Evolutionary conservation across 2,888 invertebrate species (phyloP).

Genomic region (Agelastica alni): DNA sequence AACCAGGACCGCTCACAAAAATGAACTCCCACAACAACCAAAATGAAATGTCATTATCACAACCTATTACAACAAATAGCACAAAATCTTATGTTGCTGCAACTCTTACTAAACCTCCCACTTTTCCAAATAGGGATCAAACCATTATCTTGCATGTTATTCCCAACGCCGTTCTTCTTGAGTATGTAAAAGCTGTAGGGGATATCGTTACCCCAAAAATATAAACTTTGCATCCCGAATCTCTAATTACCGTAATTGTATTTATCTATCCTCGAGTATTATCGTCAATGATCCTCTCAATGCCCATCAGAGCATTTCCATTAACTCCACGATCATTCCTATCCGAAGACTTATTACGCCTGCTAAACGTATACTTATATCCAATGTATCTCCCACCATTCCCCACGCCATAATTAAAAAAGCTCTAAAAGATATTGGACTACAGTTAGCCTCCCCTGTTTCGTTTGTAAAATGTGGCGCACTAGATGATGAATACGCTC

Average conservation of each 20-base stretch:
- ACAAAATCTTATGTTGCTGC: background rate
- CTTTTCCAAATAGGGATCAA: background rate
- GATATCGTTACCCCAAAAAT: background rate
- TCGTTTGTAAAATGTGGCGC: background rate
- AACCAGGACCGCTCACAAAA: background rate
- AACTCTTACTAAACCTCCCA: background rate
- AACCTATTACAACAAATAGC: too few species aligned
- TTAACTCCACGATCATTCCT: too few species aligned
- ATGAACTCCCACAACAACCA: too few species aligned
- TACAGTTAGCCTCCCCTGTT: slow-evolving; percentile 1
- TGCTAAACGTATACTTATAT: background rate
- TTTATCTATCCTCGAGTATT: background rate
- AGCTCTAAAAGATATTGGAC: background rate
- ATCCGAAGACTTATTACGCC: too few species aligned
- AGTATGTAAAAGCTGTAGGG: background rate
- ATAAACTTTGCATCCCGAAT: background rate
- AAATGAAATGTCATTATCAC: too few species aligned
- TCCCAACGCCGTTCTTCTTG: background rate
- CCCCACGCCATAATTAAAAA: background rate
- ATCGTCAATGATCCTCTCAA: too few species aligned
- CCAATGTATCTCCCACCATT: background rate
- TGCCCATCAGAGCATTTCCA: too few species aligned
- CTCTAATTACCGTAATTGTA: background rate
- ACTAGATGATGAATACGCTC: background rate
- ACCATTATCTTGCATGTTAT: too few species aligned